These are phyloP conservation scores for Patiria miniata DNA, from an alignment of 35 echinoderm and acorn worm genomes.

Conservation along the genomic window DNA sequence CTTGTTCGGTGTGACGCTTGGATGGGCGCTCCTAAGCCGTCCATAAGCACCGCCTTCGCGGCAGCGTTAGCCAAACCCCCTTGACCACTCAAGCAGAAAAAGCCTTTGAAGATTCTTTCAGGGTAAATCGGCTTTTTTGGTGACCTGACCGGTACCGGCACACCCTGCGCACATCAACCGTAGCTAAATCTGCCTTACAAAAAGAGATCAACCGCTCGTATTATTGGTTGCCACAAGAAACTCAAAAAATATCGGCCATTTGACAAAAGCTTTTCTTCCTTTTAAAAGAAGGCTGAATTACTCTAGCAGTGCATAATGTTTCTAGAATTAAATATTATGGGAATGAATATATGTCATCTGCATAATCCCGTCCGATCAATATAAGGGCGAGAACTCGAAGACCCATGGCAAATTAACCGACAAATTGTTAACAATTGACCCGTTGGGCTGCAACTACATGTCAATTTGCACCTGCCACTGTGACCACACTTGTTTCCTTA, in stretches of 20 bases:
- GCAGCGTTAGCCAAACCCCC: background rate
- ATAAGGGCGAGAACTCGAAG: background rate
- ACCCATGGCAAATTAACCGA: slow-evolving; percentile 1
- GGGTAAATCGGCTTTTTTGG: background rate
- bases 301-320: background rate
- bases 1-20: slow-evolving; percentile 11
- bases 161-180: background rate
- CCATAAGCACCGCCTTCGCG: background rate
- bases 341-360: slow-evolving; percentile 5
- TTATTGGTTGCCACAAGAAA: background rate
- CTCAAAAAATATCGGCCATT: background rate
- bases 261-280: background rate
- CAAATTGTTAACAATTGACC: background rate
- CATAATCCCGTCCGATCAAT: background rate
- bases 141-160: no score
- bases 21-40: background rate
- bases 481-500: no score
- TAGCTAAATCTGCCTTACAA: background rate
- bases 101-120: background rate
- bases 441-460: no score
- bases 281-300: background rate
- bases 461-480: no score
- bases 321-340: background rate
- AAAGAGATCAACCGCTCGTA: background rate
- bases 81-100: background rate